A percentile compares a stretch with the other conserved stretches of the same genome.
Conservation (phyloP, 2,888 invertebrate genomes). For the Polyommatus icarus region DNA sequence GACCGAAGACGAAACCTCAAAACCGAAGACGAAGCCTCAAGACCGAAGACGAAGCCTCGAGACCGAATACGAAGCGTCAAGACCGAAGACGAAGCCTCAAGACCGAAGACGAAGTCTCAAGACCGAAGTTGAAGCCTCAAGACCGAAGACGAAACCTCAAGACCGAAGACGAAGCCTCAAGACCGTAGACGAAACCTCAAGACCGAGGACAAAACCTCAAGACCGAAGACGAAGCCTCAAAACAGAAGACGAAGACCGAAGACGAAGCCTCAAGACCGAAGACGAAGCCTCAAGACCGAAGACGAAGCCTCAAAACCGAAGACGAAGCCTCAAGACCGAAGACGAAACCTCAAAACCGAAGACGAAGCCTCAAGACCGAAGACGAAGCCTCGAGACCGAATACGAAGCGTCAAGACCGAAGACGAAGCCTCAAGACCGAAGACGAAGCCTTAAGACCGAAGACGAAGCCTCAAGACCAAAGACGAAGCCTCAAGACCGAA, state of each 20-base stretch:
- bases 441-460: background rate
- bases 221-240: background rate
- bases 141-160: background rate
- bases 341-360: background rate
- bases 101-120: conserved; percentile 16
- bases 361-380: background rate
- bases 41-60: conserved; percentile 17
- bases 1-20: conserved; percentile 3
- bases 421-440: background rate
- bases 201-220: background rate
- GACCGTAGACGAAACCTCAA: background rate
- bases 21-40: conserved; percentile 16
- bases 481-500: background rate
- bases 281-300: background rate
- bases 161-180: background rate
- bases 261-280: background rate
- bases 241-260: background rate
- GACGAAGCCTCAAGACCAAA: background rate
- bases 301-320: background rate
- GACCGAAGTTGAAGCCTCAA: background rate
- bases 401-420: background rate
- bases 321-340: background rate
- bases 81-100: conserved; percentile 5
- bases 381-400: background rate
- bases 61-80: conserved; percentile 1